Conservation (phyloP, 1,140 invertebrate genomes). For the Pseudomyrmex cubaensis region DNA sequence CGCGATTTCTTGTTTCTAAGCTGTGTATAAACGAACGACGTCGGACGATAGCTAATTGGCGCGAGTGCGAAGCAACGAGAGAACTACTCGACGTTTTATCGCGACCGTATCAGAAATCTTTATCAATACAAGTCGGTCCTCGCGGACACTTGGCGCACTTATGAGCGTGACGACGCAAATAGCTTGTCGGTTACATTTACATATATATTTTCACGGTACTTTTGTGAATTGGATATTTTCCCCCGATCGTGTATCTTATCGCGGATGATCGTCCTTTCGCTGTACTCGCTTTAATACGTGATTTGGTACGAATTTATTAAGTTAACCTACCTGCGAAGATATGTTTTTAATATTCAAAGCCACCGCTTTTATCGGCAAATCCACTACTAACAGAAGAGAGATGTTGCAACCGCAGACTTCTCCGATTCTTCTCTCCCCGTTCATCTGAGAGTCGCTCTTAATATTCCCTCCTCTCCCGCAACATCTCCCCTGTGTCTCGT, state of each 20-base stretch:
- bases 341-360: background rate
- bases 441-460: constrained; percentile 5
- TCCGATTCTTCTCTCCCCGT: background rate
- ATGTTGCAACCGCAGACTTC: constrained; percentile 17
- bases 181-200: background rate
- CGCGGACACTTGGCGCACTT: constrained; percentile 5
- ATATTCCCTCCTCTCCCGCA: constrained; percentile 21
- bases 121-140: constrained; percentile 31
- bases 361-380: constrained; percentile 2
- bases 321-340: too few species aligned
- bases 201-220: background rate
- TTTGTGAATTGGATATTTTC: background rate
- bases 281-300: background rate
- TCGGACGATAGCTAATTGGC: constrained; percentile 44
- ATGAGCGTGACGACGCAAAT: background rate
- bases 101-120: constrained; percentile 31
- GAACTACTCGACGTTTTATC: constrained; percentile 29
- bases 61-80: constrained; percentile 22
- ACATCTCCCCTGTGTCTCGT: constrained; percentile 17
- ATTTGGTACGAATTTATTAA: too few species aligned
- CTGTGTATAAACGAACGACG: background rate
- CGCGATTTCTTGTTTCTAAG: constrained; percentile 43
- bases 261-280: background rate
- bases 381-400: background rate
- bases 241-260: background rate